Base-by-base conservation (phyloP, 2,888 invertebrate genomes). In the Amblyteles armatorius region DNA sequence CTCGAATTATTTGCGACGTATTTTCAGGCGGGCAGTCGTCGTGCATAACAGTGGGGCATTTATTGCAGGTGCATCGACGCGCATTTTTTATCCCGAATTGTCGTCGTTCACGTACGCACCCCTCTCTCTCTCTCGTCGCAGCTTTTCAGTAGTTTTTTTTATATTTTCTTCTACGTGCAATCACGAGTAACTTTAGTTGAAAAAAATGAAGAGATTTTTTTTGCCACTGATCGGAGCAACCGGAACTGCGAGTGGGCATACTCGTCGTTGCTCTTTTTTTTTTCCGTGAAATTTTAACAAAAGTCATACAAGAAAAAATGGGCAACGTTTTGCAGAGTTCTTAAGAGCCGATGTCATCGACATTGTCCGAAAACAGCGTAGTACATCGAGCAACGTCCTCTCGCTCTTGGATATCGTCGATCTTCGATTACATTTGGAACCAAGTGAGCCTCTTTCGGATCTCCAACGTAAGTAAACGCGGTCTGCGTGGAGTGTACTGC, bases 391-490 rank as follows among this genome's bases (percentile, higher is more conserved):
- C 92, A 89, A 90, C 93, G 89, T 91, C 94, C 77, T 91, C 93
- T 89, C 93, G 93, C 84, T 93, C 94, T 90, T 94, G 94, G 93
- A 92, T 94, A 90, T 93, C 93, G 88, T 92, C 92, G 84, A 88
- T 94, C 90, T 92, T 94, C 91, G 92, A 92, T 92, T 94, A 93
- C 92, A 91, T 94, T 94, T 93, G 94, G 94, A 92, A 92, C 89
- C 93, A 94, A 93, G 92, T 94, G 91, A 94, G 92, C 93, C 90
- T 92, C 89, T 94, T 94, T 90, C 92, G 93, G 50, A 90, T 92
- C 81, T 84, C 92, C 76, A 92, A 92, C 82, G 94, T 94, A 93
- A 94, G 94, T 93, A 90, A 71, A 68, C 73, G 67, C 63, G 40
- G 60, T 48, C 26, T 71, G 40, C 55, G 22, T n/a, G 55, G 57